Conservation (phyloP, 2,113 vertebrate species). For the Chionomys nivalis region DNA sequence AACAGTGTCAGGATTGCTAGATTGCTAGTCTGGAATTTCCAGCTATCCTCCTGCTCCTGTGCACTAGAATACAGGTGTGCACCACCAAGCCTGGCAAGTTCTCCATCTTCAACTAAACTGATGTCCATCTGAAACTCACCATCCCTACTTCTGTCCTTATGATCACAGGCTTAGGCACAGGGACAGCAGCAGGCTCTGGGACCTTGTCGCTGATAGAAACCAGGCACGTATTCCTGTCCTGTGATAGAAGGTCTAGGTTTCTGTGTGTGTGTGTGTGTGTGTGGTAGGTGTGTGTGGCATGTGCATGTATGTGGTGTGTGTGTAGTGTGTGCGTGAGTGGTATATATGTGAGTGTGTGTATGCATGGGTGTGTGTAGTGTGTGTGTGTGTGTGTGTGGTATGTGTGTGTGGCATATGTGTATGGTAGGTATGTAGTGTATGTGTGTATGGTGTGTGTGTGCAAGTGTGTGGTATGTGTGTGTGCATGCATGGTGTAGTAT, state of each 20-base stretch:
- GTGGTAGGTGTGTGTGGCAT: neutral
- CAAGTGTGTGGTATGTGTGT: neutral
- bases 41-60: neutral
- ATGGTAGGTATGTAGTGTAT: neutral
- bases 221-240: neutral
- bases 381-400: neutral
- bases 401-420: neutral
- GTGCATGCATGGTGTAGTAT: neutral
- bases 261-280: neutral
- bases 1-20: neutral
- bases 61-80: neutral
- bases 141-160: neutral
- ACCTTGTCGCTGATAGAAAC: neutral
- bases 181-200: neutral
- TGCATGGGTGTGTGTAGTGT: neutral
- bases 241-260: neutral
- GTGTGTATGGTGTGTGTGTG: neutral
- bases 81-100: neutral
- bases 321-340: neutral
- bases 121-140: neutral
- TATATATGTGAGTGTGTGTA: too few relatives aligned
- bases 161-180: neutral
- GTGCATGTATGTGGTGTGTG: neutral
- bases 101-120: neutral
- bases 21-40: neutral